A percentile compares a stretch with the other conserved stretches of the same genome.
Evolutionary conservation across 92 coral and sea anemone species (phyloP).

Genomic region (Muricea muricata): DNA sequence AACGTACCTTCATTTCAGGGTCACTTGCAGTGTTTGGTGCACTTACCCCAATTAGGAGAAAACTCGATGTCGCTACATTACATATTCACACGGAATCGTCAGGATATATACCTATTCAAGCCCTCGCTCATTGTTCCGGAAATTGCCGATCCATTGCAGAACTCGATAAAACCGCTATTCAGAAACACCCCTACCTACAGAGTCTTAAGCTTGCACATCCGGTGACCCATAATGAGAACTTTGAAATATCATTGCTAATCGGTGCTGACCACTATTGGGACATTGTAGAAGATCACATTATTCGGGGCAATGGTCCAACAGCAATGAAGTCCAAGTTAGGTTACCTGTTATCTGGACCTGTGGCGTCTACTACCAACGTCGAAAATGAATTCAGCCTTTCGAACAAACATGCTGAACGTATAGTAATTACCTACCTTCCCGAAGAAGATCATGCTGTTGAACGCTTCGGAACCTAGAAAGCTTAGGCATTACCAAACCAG

Average conservation of each 20-base stretch:
- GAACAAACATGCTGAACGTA: background rate
- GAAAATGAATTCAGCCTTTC: background rate
- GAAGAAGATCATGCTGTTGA: too few species aligned
- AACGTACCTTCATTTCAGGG: too few species aligned
- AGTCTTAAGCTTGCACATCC: background rate
- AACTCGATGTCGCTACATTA: too few species aligned
- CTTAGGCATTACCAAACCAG: background rate
- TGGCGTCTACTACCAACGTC: too few species aligned
- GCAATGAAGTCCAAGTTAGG: background rate
- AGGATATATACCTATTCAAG: too few species aligned
- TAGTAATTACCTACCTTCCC: too few species aligned
- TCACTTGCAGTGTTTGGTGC: too few species aligned
- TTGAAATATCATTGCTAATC: background rate
- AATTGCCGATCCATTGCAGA: background rate
- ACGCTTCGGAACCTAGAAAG: too few species aligned
- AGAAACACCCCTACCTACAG: background rate
- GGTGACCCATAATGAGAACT: background rate
- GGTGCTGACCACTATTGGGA: background rate
- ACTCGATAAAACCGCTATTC: background rate
- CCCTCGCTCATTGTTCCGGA: too few species aligned
- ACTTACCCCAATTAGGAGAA: too few species aligned
- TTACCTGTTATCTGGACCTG: background rate
- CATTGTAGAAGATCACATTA: background rate
- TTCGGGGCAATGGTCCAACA: constrained; percentile 4
- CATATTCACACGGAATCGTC: too few species aligned